Conservation (phyloP, 1,140 invertebrate genomes). For the Asobara japonica region DNA sequence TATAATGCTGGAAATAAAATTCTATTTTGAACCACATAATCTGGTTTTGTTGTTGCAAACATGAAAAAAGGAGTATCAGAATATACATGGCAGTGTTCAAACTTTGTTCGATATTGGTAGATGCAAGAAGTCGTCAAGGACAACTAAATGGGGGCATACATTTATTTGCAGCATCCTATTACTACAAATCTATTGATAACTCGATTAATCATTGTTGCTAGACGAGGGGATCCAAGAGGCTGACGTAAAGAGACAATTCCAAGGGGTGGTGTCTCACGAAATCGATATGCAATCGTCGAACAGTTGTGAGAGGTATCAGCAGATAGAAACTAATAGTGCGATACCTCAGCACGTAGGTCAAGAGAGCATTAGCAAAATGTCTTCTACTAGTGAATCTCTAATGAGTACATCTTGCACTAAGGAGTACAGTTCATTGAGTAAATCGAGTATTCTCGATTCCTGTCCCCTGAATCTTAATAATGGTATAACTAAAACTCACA, state of each 20-base stretch:
- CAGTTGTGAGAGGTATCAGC: conserved; percentile 62
- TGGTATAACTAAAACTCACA: conserved; percentile 54
- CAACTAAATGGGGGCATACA: conserved; percentile 24
- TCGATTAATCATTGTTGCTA: conserved; percentile 54
- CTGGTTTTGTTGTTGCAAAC: too few species aligned
- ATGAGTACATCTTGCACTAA: conserved; percentile 59
- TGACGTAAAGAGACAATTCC: conserved; percentile 31
- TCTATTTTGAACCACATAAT: too few species aligned
- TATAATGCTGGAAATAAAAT: too few species aligned
- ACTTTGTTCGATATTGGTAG: neutral
- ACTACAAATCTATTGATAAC: conserved; percentile 55
- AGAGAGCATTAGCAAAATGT: conserved; percentile 59
- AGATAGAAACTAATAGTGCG: conserved; percentile 51
- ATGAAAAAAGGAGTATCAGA: too few species aligned
- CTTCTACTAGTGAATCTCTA: conserved; percentile 61
- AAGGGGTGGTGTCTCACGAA: conserved; percentile 39
- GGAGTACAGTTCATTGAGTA: conserved; percentile 58
- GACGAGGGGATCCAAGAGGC: conserved; percentile 47
- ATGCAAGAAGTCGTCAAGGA: conserved; percentile 14
- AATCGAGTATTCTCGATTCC: conserved; percentile 47
- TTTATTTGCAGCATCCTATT: conserved; percentile 25
- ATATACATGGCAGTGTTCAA: neutral
- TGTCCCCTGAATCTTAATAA: conserved; percentile 48
- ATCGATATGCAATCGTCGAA: conserved; percentile 61
- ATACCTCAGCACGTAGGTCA: conserved; percentile 44